Base-by-base conservation (phyloP, 2,888 invertebrate species). In the Gortyna flavago region DNA sequence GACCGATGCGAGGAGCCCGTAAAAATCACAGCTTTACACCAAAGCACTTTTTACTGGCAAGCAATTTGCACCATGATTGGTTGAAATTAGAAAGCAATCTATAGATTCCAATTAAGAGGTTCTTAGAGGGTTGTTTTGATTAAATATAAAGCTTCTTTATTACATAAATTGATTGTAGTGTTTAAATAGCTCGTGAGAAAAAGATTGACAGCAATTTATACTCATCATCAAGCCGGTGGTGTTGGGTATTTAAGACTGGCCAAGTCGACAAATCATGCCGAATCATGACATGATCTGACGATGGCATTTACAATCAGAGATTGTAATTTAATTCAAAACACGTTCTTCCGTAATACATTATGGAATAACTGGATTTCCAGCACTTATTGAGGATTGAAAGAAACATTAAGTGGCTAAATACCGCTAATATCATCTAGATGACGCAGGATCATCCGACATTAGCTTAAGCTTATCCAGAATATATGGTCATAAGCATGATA, bases 1-100 rank as follows among this genome's bases (percentile, higher is more conserved):
- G 89, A 85, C 89, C 90, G 90, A 91, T 89, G 90, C 88, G 88
- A 91, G 90, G 86, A 89, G 91, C 91, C 91, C 92, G 91, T 93
- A 93, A 94, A 95, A 95, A 94, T 94, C 94, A 93, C 93, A 93
- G 91, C 91, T 92, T 93, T 91, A 91, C 90, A 89, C 88, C 86
- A 84, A 90, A 89, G 90, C 91, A 91, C 89, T 92, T 92, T 93
- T 92, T 90, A 93, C 89, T 89, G 88, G 84, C 88, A 90, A 91
- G 90, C 89, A 91, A 93, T 94, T 94, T 92, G 89, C 91, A 89
- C 89, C 82, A 87, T 91, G 92, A 93, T 93, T 91, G 91, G 91
- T 89, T 90, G 89, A 90, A 90, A 92, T 93, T 91, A 93, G 91
- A 91, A 91, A 91, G 90, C 89, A 89, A 92, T 93, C 87, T 90